Evolutionary conservation across 2,113 vertebrate species (phyloP).

Genomic region (Nibea albiflora): DNA sequence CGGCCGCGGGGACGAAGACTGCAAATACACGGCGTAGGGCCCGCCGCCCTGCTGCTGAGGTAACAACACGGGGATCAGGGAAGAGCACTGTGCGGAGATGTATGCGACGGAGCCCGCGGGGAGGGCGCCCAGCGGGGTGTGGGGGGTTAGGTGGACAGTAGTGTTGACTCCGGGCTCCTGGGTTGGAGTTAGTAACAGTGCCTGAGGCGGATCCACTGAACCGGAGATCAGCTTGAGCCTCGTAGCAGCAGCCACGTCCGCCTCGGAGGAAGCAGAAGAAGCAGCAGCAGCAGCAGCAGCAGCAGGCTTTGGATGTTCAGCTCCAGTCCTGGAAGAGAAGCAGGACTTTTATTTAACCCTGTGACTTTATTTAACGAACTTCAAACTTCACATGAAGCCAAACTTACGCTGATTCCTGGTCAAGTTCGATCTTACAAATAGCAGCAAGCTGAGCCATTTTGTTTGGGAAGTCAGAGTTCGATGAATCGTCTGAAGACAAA

Average conservation of each 20-base stretch:
- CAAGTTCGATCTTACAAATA: slow-evolving; percentile 89
- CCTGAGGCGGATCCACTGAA: slow-evolving; percentile 32
- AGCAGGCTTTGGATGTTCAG: slow-evolving; percentile 61
- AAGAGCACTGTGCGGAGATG: slow-evolving; percentile 80
- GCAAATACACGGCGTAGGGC: slow-evolving; percentile 89
- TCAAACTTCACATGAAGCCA: neutral
- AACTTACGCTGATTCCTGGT: slow-evolving; percentile 74
- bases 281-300: slow-evolving; percentile 38
- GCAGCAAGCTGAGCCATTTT: slow-evolving; percentile 92
- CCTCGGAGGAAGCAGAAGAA: slow-evolving; percentile 47
- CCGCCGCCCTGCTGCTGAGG: slow-evolving; percentile 83
- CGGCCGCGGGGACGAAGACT: slow-evolving; percentile 83
- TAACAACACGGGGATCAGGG: slow-evolving; percentile 87
- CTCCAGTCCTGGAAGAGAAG: slow-evolving; percentile 75
- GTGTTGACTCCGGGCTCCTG: slow-evolving; percentile 46
- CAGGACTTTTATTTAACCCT: neutral
- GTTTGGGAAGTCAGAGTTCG: slow-evolving; percentile 74
- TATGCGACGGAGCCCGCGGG: slow-evolving; percentile 74
- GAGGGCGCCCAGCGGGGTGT: slow-evolving; percentile 66
- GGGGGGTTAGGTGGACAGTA: slow-evolving; percentile 41
- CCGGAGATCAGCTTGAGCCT: slow-evolving; percentile 31
- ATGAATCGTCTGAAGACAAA: slow-evolving; percentile 66
- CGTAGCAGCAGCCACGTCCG: slow-evolving; percentile 47
- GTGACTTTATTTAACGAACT: no score
- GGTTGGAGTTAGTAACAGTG: slow-evolving; percentile 20